These are phyloP conservation scores for Ochotona princeps DNA, from an alignment of 2,113 vertebrate species.

Conservation along the genomic window DNA sequence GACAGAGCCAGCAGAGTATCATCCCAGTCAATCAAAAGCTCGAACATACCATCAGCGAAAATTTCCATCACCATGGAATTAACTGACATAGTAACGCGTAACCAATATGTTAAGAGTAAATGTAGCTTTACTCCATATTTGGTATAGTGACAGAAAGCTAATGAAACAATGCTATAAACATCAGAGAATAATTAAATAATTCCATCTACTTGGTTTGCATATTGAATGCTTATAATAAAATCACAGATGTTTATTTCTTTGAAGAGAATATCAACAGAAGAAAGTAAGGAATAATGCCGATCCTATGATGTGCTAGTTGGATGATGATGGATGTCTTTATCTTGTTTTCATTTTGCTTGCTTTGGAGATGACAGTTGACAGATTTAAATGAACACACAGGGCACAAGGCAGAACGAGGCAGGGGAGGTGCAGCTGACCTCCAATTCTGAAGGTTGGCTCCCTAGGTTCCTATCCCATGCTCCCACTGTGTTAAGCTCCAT, in stretches of 20 bases:
- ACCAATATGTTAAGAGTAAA: too few relatives aligned
- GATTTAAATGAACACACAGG: neutral
- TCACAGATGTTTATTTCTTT: conserved; percentile 9
- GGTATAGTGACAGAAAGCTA: too few relatives aligned
- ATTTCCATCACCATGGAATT: too few relatives aligned
- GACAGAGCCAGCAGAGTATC: too few relatives aligned
- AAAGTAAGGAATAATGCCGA: neutral
- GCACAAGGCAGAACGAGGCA: neutral
- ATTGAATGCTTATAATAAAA: neutral
- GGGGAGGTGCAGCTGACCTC: neutral
- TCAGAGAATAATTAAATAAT: neutral
- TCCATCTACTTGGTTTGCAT: neutral
- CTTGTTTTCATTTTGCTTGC: neutral
- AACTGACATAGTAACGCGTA: too few relatives aligned
- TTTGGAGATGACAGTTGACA: neutral
- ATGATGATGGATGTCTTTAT: neutral
- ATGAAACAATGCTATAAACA: neutral
- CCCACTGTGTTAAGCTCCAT: neutral
- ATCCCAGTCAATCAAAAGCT: too few relatives aligned
- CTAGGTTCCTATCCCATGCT: too few relatives aligned
- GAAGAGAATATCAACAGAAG: neutral
- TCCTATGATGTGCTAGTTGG: neutral
- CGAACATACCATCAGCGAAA: too few relatives aligned
- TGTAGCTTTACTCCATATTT: too few relatives aligned
- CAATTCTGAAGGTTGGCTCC: too few relatives aligned